Evolutionary conservation across 2,888 invertebrate genomes (phyloP).

Genomic region (Ennomos fuscantarius): DNA sequence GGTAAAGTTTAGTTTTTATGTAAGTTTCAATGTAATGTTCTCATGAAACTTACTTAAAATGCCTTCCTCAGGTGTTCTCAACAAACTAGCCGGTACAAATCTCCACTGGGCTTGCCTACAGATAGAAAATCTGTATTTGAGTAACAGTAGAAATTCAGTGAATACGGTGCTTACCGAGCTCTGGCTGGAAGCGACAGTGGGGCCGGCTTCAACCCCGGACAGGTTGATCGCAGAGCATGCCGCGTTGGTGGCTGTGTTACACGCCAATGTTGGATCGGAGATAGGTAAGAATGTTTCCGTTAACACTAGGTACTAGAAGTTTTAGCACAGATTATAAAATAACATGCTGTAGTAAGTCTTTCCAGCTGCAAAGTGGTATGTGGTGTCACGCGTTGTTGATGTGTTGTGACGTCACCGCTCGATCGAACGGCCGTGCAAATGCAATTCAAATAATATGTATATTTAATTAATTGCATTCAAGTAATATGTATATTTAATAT

Average conservation of each 20-base stretch:
- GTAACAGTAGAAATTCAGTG: constrained; percentile 92
- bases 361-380: no score
- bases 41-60: not conserved
- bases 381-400: no score
- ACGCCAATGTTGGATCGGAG: constrained; percentile 96
- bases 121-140: constrained; percentile 92
- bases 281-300: constrained; percentile 86
- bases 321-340: no score
- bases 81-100: constrained; percentile 94
- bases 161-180: constrained; percentile 90
- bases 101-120: constrained; percentile 92
- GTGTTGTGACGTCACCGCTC: no score
- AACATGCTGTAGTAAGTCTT: no score
- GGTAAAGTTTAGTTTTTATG: no score
- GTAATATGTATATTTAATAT: no score
- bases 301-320: no score
- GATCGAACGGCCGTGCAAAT: no score
- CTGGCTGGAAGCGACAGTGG: constrained; percentile 89
- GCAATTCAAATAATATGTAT: no score
- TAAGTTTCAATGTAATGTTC: no score
- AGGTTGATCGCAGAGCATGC: constrained; percentile 93
- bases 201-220: constrained; percentile 87
- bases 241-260: constrained; percentile 92
- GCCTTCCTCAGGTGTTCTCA: constrained; percentile 86
- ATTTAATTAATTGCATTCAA: no score